Evolutionary conservation across 2,888 invertebrate genomes (phyloP).

Genomic region (Parnassius glacialis): DNA sequence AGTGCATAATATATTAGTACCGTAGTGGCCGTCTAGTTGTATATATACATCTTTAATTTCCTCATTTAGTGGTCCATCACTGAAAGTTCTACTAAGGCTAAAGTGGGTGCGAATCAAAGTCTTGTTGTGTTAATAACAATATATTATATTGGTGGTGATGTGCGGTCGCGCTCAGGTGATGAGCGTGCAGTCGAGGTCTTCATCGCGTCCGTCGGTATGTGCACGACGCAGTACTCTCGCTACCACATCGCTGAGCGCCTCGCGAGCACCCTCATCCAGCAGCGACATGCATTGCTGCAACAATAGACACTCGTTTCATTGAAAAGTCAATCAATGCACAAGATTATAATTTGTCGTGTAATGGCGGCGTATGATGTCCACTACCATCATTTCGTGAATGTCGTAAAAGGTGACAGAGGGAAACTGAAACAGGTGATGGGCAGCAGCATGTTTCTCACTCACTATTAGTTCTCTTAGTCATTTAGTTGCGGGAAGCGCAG

Average conservation of each 20-base stretch:
- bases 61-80: too few species aligned
- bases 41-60: too few species aligned
- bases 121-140: conserved; percentile 25
- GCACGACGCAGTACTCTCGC: conserved; percentile 92
- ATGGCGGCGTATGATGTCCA: too few species aligned
- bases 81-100: too few species aligned
- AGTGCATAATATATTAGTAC: too few species aligned
- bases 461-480: too few species aligned
- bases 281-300: conserved; percentile 86
- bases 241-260: conserved; percentile 93
- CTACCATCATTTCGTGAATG: too few species aligned
- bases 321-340: not conserved
- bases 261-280: conserved; percentile 93
- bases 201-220: conserved; percentile 91
- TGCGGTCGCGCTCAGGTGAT: conserved; percentile 83
- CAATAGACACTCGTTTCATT: conserved; percentile 9
- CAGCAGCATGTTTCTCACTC: too few species aligned
- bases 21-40: too few species aligned
- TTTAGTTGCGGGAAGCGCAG: conserved; percentile 72
- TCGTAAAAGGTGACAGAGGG: too few species aligned
- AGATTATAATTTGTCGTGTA: too few species aligned
- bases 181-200: conserved; percentile 95
- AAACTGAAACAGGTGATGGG: too few species aligned
- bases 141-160: conserved; percentile 26
- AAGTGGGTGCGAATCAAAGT: conserved; percentile 12